Evolutionary conservation across 2,888 invertebrate genomes (phyloP), one percentile per base, ranked within the genome.

Genomic region (Drosophila nigricruria): DNA sequence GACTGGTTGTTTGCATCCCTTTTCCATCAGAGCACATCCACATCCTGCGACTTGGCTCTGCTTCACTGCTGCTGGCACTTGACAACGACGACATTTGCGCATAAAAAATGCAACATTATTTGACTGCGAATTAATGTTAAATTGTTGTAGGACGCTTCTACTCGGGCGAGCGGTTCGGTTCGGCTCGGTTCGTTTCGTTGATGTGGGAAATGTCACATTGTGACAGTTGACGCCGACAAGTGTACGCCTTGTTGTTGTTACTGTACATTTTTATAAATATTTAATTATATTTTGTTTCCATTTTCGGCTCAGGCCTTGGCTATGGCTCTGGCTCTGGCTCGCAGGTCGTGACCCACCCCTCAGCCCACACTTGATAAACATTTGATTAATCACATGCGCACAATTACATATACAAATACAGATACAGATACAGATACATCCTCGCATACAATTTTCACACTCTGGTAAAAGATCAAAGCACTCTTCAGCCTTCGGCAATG

Each of bases 201-300:
- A 91, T 91, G 90, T 91, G 91, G 91, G 91, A 91, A 91, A 90
- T 91, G 91, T 91, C 91, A 91, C 82, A 84, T 77, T 88, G 85
- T 91, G 90, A 90, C 90, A 90, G 90, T 72, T 67, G 62, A 57
- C 45, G 59, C 62, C 61, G 58, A 70, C 85, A 88, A 88, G 88
- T 88, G 85, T 85, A 79, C 79, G 82, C 77, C 77, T 77, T 86
- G 81, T 79, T 86, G 81, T 79, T 82, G 78, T 74, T 81, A 59
- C 82, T 86, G 76, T 81, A 85, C 77, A 86, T 68, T 88, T 86
- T 86, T 78, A 86, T 86, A 86, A 86, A 86, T 86, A 86, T 86
- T 86, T 86, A 86, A 86, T 86, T 86, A 83, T 86, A 83, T 86
- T 85, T 75, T 77, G 81, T 86, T 76, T 83, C 88, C 81, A 81